Conservation (phyloP, 2,113 vertebrate species). For the Mormyrus iriodes region DNA sequence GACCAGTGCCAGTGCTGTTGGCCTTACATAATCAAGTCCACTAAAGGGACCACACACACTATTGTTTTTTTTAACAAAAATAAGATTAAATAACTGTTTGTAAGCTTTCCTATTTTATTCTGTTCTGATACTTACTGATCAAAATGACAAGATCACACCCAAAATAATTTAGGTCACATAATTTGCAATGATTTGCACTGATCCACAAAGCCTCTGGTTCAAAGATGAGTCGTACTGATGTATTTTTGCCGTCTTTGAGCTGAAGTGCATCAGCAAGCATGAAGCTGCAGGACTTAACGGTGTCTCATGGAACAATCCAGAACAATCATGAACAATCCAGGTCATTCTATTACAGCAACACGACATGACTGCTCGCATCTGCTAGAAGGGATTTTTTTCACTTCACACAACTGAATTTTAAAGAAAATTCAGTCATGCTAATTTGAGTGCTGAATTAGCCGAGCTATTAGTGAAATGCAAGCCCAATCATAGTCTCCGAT, state of each 20-base stretch:
- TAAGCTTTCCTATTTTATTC: background rate
- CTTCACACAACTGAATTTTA: background rate
- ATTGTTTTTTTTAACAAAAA: background rate
- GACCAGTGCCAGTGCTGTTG: background rate
- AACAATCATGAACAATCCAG: background rate
- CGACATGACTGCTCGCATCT: too few species aligned
- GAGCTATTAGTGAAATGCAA: background rate
- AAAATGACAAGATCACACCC: background rate
- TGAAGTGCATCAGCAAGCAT: background rate
- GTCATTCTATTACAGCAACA: background rate
- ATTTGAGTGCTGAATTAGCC: background rate
- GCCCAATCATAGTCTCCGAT: background rate
- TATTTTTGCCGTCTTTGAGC: background rate
- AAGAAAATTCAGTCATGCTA: background rate
- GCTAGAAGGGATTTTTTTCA: background rate
- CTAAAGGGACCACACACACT: background rate
- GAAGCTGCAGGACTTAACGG: background rate
- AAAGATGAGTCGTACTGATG: background rate
- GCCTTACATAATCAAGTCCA: background rate
- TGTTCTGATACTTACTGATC: background rate
- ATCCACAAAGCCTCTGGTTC: background rate
- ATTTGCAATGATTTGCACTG: background rate
- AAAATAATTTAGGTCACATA: background rate
- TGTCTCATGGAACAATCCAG: background rate
- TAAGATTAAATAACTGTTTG: background rate